Evolutionary conservation across 2,113 vertebrate species (phyloP).

Genomic region (Symphodus melops): DNA sequence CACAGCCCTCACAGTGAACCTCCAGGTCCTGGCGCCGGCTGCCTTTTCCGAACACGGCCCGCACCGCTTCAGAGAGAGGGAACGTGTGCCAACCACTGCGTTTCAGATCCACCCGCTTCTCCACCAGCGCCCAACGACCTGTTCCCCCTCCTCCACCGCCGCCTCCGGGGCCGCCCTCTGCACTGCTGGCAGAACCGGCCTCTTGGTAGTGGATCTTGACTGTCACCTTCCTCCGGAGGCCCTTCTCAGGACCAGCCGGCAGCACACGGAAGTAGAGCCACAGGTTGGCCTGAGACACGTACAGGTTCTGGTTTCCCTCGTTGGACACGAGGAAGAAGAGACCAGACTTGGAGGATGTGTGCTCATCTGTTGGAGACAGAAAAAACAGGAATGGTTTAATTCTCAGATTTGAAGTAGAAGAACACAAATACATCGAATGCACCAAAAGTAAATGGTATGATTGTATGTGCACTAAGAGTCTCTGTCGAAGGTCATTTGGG

Average conservation of each 20-base stretch:
- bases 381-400: not conserved
- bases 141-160: conserved; percentile 54
- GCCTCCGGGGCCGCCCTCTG: conserved; percentile 52
- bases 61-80: conserved; percentile 92
- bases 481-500: too few relatives aligned
- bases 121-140: conserved; percentile 90
- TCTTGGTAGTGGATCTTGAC: conserved; percentile 95
- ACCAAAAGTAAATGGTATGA: not conserved
- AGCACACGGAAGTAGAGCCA: conserved; percentile 97
- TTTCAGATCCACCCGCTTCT: conserved; percentile 96
- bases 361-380: conserved; percentile 89
- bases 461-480: too few relatives aligned
- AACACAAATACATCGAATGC: not conserved
- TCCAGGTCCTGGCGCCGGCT: conserved; percentile 93
- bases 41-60: conserved; percentile 89
- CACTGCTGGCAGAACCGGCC: conserved; percentile 57
- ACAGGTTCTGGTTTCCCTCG: conserved; percentile 97
- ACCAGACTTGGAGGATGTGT: conserved; percentile 87
- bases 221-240: conserved; percentile 91
- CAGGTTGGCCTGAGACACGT: conserved; percentile 94
- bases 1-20: conserved; percentile 93
- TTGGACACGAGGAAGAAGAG: conserved; percentile 96
- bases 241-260: conserved; percentile 91
- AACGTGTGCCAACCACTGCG: conserved; percentile 99
- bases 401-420: too few relatives aligned